Evolutionary conservation across 2,797 vertebrate species (phyloP).

Genomic region (Aulostomus chinensis): DNA sequence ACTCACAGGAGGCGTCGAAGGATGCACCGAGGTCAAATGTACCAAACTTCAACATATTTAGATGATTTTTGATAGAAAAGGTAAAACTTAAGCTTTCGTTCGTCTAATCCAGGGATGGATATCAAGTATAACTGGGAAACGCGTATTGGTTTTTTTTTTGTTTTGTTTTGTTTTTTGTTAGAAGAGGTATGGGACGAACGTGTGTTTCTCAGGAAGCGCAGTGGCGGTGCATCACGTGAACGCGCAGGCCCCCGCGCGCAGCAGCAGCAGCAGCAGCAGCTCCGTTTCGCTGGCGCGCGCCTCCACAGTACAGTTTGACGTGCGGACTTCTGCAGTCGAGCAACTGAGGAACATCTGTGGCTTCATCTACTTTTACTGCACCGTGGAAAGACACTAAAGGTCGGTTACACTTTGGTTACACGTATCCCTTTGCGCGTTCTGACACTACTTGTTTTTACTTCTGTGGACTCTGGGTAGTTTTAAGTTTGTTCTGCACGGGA

Average conservation of each 20-base stretch:
- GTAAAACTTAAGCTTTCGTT: too few relatives aligned
- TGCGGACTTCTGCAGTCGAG: constrained; percentile 40
- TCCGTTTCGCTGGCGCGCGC: constrained; percentile 22
- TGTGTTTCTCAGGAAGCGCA: neutral
- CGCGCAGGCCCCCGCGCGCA: constrained; percentile 38
- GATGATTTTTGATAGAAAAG: too few relatives aligned
- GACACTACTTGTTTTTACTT: neutral
- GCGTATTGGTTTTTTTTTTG: too few relatives aligned
- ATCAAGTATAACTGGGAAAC: too few relatives aligned
- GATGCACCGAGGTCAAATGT: too few relatives aligned
- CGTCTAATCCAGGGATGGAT: neutral
- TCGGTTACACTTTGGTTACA: constrained; percentile 6
- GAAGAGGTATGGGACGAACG: too few relatives aligned
- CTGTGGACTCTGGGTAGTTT: constrained; percentile 16
- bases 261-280: neutral
- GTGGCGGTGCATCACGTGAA: constrained; percentile 5
- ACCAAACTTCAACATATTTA: too few relatives aligned
- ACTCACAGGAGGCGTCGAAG: too few relatives aligned
- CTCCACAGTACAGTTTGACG: constrained; percentile 28
- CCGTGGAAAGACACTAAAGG: constrained; percentile 30
- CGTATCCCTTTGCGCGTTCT: neutral
- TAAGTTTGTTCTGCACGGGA: constrained; percentile 28
- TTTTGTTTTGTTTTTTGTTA: too few relatives aligned
- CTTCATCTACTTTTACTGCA: constrained; percentile 13
- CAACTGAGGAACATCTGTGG: constrained; percentile 10